Base-by-base conservation (phyloP, 2,113 vertebrate genomes). In the Festucalex cinctus region DNA sequence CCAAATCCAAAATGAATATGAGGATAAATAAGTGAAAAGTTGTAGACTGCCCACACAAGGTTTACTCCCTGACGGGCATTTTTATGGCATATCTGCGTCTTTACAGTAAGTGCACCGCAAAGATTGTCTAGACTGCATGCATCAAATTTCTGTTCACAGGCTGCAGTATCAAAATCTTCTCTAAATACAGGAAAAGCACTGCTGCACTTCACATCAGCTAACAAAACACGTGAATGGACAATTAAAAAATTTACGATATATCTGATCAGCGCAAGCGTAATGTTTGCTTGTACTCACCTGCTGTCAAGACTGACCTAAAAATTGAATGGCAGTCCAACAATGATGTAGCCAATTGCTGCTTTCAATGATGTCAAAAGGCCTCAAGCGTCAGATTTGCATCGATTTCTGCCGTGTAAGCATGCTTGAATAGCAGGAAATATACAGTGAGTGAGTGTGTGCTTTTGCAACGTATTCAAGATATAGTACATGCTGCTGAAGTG, bases 291-390 rank as follows among this genome's bases (percentile, higher is more conserved):
- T 48, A 3, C 26, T 65, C 10, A 3, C 66, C 0, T 70, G 12
- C 51, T 57, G 49, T 73, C 41, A 59, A 44, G 64, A 59, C 63
- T 65, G 46, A 75, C 13, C 32, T 43, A 26, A 57, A 57, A 57
- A 32, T 57, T 6, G 26, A 32, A 32, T 61, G 67, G 53, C 63
- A 39, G 13, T 65, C 22, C 24, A 44, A 73, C 48, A 59, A 68
- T 77, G 67, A 62, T 16, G 54, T 77, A 84, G 76, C 78, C 85
- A 49, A 49, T 49, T 9, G 48, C 3, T 3, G 20, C n/a, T 51
- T 51, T 51, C 48, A 74, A 77, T 74, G 75, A 80, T 86, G 82
- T 88, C 78, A 64, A 78, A 86, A 81, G 53, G 70, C 68, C 76
- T 76, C 71, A 84, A 67, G 84, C 81, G 83, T 35, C 26, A 57